Base-by-base conservation (phyloP, 1,140 invertebrate genomes). In the Procambarus virginalis region DNA sequence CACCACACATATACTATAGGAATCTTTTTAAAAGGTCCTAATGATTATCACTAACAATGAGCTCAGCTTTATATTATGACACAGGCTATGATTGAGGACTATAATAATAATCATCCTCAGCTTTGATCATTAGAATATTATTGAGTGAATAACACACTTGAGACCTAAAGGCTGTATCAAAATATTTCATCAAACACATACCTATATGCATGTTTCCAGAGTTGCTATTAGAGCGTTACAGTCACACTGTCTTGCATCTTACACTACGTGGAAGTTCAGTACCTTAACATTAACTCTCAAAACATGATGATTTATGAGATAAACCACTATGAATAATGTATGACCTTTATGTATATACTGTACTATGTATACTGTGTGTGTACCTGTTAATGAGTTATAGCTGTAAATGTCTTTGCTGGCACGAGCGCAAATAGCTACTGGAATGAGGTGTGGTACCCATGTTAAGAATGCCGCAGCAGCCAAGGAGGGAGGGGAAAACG, bases 81-180 rank as follows among this genome's bases (percentile, higher is more conserved):
- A 84, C 64, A 84, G 45, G 82, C 82, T 84, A 84, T 22, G 82
- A 34, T 84, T 80, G 68, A 84, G 68, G 64, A 34, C 49, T 46
- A 84, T 70, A 70, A 73, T n/a, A n/a, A n/a, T 84, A 49, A 68
- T 49, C 68, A 84, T 73, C 64, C 45, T 8, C 17, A 49, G 17
- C 64, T 49, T 68, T 64, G 8, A 9, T 20, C 45, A 46, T 10
- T 34, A n/a, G 34, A 68, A 20, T 49, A 84, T 49, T 84, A 83
- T 83, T 83, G 70, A 64, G 68, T 73, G 45, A 45, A 20, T 60
- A 84, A 84, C 82, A 84, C n/a, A 58, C 58, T 22, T 73, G 82
- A 84, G 82, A 84, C 45, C 82, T 84, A 70, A 20, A 84, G 82
- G 64, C 68, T 84, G 82, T 84, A 84, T 84, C 82, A 84, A 84